Evolutionary conservation across 2,888 invertebrate species (phyloP), one percentile per base, ranked within the genome.

Genomic region (Ormyrus nitidulus): DNA sequence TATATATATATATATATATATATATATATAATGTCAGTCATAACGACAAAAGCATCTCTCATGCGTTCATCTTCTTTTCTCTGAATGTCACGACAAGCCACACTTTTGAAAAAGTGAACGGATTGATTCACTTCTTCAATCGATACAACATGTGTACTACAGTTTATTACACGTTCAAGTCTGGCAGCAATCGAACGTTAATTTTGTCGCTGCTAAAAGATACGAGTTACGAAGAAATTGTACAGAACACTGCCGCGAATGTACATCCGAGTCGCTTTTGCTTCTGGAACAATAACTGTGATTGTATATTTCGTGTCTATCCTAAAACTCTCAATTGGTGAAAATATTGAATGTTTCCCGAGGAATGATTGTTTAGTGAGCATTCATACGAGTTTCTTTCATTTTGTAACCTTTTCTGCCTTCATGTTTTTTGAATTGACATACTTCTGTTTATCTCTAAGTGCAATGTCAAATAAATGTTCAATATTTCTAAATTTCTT

Each of bases 311-410:
- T 71, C 64, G 6, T 79, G 46, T 74, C 19, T 56, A 10, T 56
- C 34, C 54, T 56, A 61, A 79, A 71, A 68, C 8, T 19, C 48
- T 13, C 66, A n/a, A 68, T 46, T 34, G 51, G 49, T 46, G 56
- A 65, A 65, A 66, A 48, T 68, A 68, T 72, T 76, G 49, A 76
- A 80, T 72, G 72, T 72, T 68, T 61, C 58, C 53, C 44, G 48
- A 76, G 11, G 64, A 76, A 72, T 76, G 61, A 75, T 80, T 76
- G 76, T 79, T 79, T 69, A 79, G 76, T 54, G 53, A 62, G 58
- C 56, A 64, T 74, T 74, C 58, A 64, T 70, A 51, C 19, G 4
- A 56, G 49, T 64, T 44, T 69, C 48, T 71, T n/a, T 65, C 34
- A 58, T 19, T 13, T 19, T 6, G 34, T 59, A 66, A 66, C 13